Percentiles rank a stretch among this genome's conserved stretches.
These are phyloP conservation scores for Eristalis arbustorum DNA, from an alignment of 2,888 invertebrate genomes.

Conservation along the genomic window DNA sequence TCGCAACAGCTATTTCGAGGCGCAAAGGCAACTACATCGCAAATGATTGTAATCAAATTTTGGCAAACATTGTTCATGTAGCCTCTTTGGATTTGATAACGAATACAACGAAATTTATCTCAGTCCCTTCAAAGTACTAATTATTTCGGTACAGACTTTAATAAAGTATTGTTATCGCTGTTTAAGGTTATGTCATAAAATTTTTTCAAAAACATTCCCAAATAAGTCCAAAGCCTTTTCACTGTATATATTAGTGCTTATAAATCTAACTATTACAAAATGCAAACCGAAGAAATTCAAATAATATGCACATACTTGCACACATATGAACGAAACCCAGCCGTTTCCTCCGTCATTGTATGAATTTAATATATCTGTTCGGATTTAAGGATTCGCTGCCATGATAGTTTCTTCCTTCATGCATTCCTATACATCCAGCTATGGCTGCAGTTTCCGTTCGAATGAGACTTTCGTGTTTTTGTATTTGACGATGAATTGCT, in stretches of 20 bases:
- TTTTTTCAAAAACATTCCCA: background rate
- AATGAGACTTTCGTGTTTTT: slow-evolving; percentile 26
- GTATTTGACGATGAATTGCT: slow-evolving; percentile 31
- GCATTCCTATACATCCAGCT: background rate
- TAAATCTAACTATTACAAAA: background rate
- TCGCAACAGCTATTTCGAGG: too few relatives aligned
- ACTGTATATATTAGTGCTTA: background rate
- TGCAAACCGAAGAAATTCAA: background rate
- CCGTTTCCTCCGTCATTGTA: background rate
- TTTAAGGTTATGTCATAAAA: background rate
- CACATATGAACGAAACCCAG: background rate
- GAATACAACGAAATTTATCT: background rate
- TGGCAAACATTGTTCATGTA: background rate
- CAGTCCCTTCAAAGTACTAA: background rate
- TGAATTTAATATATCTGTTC: background rate
- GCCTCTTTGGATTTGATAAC: background rate
- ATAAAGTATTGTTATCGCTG: background rate
- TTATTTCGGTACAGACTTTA: too few relatives aligned
- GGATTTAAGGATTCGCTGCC: background rate
- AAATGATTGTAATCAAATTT: background rate
- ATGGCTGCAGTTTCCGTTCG: slow-evolving; percentile 1
- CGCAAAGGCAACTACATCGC: too few relatives aligned
- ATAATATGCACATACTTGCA: too few relatives aligned
- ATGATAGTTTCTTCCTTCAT: background rate
- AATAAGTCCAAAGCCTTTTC: background rate